A percentile compares a stretch with the other conserved stretches of the same genome.
phyloP scores from a whole-genome alignment of 2,113 vertebrate genomes.

The Brachirus orientalis region DNA sequence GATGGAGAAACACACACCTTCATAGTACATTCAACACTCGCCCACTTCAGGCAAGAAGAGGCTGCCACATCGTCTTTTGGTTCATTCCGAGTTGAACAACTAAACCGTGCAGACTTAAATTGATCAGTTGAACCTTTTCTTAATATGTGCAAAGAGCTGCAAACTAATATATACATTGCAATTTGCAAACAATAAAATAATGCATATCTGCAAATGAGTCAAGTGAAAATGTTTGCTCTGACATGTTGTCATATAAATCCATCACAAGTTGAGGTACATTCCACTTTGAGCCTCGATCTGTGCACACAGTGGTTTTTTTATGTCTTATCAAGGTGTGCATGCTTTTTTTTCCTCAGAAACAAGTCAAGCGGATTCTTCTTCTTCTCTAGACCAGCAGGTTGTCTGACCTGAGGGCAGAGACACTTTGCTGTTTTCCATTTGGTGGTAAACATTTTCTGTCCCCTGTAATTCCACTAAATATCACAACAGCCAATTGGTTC shows the following conservation, averaged over 20 bases:
- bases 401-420: constrained; percentile 73
- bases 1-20: constrained; percentile 56
- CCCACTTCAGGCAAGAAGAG: constrained; percentile 39
- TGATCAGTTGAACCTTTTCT: constrained; percentile 77
- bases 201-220: constrained; percentile 82
- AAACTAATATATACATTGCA: constrained; percentile 87
- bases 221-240: constrained; percentile 88
- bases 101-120: constrained; percentile 74
- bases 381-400: constrained; percentile 75
- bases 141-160: constrained; percentile 90
- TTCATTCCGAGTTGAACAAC: constrained; percentile 72
- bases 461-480: constrained; percentile 10
- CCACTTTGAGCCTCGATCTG: constrained; percentile 21
- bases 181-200: constrained; percentile 82
- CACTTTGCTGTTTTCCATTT: constrained; percentile 3
- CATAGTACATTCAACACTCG: constrained; percentile 79
- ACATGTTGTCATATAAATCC: constrained; percentile 30
- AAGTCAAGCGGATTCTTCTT: no score
- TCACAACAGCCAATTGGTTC: constrained; percentile 7
- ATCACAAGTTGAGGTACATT: constrained; percentile 18
- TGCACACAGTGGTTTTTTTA: background rate
- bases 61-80: constrained; percentile 70
- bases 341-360: background rate
- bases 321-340: no score
- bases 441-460: constrained; percentile 13